Percentiles rank a stretch among this genome's conserved stretches.
phyloP scores from a whole-genome alignment of 2,888 invertebrate species.

The Xestia ashworthii region DNA sequence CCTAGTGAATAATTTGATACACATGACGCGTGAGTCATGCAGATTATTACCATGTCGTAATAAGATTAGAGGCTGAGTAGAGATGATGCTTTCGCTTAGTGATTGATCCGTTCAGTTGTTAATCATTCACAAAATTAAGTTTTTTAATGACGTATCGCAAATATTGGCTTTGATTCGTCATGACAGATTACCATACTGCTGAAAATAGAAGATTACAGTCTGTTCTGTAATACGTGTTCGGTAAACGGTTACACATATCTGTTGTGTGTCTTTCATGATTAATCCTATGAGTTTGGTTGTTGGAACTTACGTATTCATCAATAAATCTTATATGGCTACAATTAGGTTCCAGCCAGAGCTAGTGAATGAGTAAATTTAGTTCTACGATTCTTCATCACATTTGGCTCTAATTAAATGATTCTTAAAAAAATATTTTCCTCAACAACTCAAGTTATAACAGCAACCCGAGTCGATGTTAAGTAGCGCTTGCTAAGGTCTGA shows the following conservation, averaged over 20 bases:
- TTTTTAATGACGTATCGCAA: constrained; percentile 38
- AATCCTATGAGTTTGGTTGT: constrained; percentile 3
- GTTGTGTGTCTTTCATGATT: constrained; percentile 21
- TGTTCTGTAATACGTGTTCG: constrained; percentile 29
- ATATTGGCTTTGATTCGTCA: constrained; percentile 48
- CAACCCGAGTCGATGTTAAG: neutral
- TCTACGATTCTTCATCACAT: neutral
- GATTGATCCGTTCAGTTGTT: constrained; percentile 37
- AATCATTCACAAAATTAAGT: constrained; percentile 50
- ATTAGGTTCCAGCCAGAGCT: neutral
- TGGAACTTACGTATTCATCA: neutral
- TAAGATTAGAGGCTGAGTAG: constrained; percentile 29
- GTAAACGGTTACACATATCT: constrained; percentile 24
- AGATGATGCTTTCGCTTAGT: constrained; percentile 30
- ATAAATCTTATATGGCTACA: neutral
- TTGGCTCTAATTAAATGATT: neutral
- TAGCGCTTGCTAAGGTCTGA: neutral
- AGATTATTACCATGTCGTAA: constrained; percentile 30
- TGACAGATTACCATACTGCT: constrained; percentile 46
- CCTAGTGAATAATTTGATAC: constrained; percentile 27
- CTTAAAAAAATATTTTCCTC: neutral
- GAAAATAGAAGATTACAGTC: constrained; percentile 54
- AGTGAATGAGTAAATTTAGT: neutral
- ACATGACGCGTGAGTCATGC: constrained; percentile 40
- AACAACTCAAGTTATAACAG: neutral